A percentile compares a stretch with the other conserved stretches of the same genome.
Evolutionary conservation across 2,888 invertebrate genomes (phyloP).

Genomic region (Synanthedon formicaeformis): DNA sequence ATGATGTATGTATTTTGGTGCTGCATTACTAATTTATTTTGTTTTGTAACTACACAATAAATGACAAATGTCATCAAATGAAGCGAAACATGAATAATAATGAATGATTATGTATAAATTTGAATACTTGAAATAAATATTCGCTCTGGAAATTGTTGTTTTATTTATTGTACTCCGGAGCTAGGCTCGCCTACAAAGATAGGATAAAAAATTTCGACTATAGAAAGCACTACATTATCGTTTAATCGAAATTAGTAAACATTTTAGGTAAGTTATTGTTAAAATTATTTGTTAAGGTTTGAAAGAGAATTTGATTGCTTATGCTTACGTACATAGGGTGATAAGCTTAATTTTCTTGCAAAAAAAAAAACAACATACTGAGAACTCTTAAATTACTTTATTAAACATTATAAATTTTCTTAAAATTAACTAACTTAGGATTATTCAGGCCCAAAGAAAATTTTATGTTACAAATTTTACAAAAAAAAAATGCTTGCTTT

Average conservation of each 20-base stretch:
- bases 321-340: too few relatives aligned
- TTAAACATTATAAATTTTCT: constrained; percentile 9
- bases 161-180: constrained; percentile 19
- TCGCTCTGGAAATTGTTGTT: constrained; percentile 40
- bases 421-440: constrained; percentile 19
- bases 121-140: constrained; percentile 60
- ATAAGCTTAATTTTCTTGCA: too few relatives aligned
- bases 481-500: too few relatives aligned
- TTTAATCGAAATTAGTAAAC: too few relatives aligned
- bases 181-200: too few relatives aligned
- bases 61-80: constrained; percentile 45
- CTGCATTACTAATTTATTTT: constrained; percentile 68
- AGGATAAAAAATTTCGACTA: too few relatives aligned
- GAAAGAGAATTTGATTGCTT: too few relatives aligned
- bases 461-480: constrained; percentile 1
- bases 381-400: constrained; percentile 10
- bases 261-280: too few relatives aligned
- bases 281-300: too few relatives aligned
- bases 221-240: too few relatives aligned
- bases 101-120: constrained; percentile 52
- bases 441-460: constrained; percentile 42
- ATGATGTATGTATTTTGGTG: constrained; percentile 62
- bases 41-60: constrained; percentile 37
- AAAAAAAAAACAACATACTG: too few relatives aligned
- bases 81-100: constrained; percentile 56